Evolutionary conservation across 1,140 invertebrate genomes (phyloP).

Genomic region (Octopus bimaculoides): DNA sequence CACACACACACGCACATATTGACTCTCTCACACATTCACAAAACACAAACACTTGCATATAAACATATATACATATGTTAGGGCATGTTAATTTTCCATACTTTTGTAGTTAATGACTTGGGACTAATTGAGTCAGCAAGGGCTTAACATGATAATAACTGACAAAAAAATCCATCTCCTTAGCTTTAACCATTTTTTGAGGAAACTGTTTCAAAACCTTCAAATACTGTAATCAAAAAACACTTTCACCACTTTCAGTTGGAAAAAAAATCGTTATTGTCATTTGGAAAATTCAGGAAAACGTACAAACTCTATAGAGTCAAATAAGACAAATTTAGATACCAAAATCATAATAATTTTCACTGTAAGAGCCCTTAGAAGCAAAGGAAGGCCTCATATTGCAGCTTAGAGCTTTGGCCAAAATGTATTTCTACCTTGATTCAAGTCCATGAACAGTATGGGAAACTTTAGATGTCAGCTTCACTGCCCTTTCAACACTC

Average conservation of each 20-base stretch:
- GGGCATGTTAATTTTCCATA: not conserved
- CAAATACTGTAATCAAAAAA: not conserved
- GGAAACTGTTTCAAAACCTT: not conserved
- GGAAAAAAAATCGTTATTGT: not conserved
- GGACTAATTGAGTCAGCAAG: not conserved
- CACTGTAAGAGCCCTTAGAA: not conserved
- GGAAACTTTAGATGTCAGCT: not conserved
- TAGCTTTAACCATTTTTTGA: not conserved
- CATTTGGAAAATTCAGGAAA: not conserved
- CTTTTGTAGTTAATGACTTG: not conserved
- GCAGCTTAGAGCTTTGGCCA: not conserved
- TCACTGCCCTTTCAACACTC: conserved; percentile 4
- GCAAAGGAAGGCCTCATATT: not conserved
- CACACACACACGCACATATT: too few species aligned
- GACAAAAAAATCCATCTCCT: not conserved
- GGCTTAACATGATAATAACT: not conserved
- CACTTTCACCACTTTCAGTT: not conserved
- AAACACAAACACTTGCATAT: too few species aligned
- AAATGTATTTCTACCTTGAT: conserved; percentile 1
- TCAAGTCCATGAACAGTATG: conserved; percentile 7
- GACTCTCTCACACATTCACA: too few species aligned
- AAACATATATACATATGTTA: not conserved
- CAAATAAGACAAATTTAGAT: not conserved
- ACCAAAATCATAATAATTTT: not conserved
- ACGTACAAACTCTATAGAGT: not conserved